These are phyloP conservation scores for Zhuqinia jingwanae DNA, from an alignment of 2,888 invertebrate genomes.

Conservation along the genomic window DNA sequence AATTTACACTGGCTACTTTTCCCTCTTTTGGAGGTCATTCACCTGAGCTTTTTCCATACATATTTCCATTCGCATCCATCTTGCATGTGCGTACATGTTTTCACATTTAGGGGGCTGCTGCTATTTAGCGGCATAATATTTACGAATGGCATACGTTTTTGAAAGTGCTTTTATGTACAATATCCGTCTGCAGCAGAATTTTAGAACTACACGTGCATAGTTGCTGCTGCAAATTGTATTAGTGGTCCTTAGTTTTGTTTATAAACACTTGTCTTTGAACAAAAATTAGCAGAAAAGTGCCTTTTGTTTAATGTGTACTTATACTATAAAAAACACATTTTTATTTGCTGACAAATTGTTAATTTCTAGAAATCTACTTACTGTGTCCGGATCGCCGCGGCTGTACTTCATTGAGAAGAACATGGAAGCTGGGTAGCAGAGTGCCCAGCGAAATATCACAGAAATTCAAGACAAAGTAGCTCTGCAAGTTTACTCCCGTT, in stretches of 20 bases:
- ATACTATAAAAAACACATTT: neutral
- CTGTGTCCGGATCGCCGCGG: constrained; percentile 16
- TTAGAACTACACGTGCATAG: no score
- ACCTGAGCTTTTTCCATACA: neutral
- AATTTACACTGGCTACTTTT: neutral
- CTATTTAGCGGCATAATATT: no score
- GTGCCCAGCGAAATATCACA: constrained; percentile 13
- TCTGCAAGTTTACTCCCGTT: no score
- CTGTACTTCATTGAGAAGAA: neutral
- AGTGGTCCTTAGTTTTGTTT: no score
- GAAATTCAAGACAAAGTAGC: constrained; percentile 6
- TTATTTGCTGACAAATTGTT: neutral
- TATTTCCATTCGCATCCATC: neutral
- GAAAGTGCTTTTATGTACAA: no score
- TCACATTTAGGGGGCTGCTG: no score
- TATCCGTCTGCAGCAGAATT: no score
- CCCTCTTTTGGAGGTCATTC: constrained; percentile 23
- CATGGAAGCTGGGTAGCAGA: constrained; percentile 54
- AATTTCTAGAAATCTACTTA: constrained; percentile 28
- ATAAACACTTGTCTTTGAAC: no score
- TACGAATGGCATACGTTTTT: no score
- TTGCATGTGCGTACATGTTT: no score
- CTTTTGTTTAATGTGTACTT: neutral
- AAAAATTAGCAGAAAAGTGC: no score
- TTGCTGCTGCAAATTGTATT: no score